Conservation (phyloP, 2,797 vertebrate genomes). For the Macropodus opercularis region DNA sequence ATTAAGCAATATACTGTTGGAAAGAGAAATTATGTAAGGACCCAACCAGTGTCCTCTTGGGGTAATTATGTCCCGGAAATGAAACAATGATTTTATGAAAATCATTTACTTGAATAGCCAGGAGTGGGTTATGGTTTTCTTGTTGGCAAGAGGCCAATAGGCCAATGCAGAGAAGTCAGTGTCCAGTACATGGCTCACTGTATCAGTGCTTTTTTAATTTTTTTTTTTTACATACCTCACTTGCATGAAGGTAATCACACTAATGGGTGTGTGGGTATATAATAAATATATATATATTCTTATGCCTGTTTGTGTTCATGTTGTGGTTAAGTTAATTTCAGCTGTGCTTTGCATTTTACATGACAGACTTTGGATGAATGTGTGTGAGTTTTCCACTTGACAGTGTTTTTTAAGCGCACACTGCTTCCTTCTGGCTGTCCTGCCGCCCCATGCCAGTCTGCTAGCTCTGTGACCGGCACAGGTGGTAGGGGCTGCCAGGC, state of each 20-base stretch:
- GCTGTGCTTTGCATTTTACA: not conserved
- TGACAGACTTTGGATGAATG: not conserved
- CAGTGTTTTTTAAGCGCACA: not conserved
- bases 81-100: conserved; percentile 31
- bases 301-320: not conserved
- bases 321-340: not conserved
- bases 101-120: conserved; percentile 18
- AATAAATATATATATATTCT: not conserved
- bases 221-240: not conserved
- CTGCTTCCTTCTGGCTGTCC: conserved; percentile 43
- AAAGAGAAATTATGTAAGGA: conserved; percentile 35
- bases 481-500: conserved; percentile 45
- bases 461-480: conserved; percentile 36
- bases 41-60: conserved; percentile 32
- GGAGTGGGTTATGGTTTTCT: conserved; percentile 10
- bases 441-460: conserved; percentile 35
- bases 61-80: conserved; percentile 49
- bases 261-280: too few relatives aligned
- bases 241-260: conserved; percentile 1
- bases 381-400: not conserved
- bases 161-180: conserved; percentile 2
- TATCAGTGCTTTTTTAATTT: conserved; percentile 11
- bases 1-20: conserved; percentile 47
- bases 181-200: conserved; percentile 8
- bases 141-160: conserved; percentile 23